Base-by-base conservation (phyloP, 2,888 invertebrate species). In the Yponomeuta cagnagella region DNA sequence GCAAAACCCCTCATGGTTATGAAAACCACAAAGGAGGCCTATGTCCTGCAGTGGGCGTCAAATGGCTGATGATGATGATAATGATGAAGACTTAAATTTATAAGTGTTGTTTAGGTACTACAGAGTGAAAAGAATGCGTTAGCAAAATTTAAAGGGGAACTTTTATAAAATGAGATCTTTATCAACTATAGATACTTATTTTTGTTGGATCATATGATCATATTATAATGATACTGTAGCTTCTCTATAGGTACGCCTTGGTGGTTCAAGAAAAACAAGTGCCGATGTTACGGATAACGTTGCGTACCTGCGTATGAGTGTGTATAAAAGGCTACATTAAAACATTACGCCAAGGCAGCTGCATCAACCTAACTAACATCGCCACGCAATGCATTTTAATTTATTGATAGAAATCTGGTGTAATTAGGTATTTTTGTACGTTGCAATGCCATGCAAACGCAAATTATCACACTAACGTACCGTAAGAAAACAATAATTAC, bases 301-400 rank as follows among this genome's bases (percentile, higher is more conserved):
- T 37, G 68, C 52, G 23, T 68, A 52, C 67, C 10, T 31, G 30
- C 30, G 30, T 52, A 52, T 23, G 48, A 15, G 52, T 68, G 48
- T 23, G 8, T 68, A 33, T 37, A 33, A 15, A 43, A 67, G 33
- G n/a, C 37, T 10, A 5, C n/a, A n/a, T 43, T n/a, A 37, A 43
- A 37, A 43, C 67, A n/a, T 68, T 52, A 68, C 68, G 58, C 15
- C 52, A 52, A 23, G 23, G 68, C 68, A 23, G 48, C 48, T 48
- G 52, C 31, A 48, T 52, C 31, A 8, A 43, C 43, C 68, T 31
- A 31, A 48, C 12, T 48, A 31, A 67, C 15, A 15, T n/a, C 43
- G 12, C 67, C 48, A n/a, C 12, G 31, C 68, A 52, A 52, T 68
- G 68, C 68, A 68, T 68, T 68, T 68, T 68, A 68, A 68, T 68